Conservation (phyloP, 2,888 invertebrate genomes). For the Pemphredon lugubris region DNA sequence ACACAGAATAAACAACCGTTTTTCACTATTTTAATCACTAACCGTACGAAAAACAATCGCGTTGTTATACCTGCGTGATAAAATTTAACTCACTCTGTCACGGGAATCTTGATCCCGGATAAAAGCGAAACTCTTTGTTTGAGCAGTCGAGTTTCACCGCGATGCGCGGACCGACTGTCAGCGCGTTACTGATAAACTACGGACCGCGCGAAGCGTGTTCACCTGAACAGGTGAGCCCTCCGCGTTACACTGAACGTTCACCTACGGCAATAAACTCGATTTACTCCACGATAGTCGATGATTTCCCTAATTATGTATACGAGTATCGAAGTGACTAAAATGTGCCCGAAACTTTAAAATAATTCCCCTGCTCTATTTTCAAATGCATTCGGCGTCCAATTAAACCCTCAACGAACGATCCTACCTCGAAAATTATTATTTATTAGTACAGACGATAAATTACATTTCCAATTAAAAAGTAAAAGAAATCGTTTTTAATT, state of each 20-base stretch:
- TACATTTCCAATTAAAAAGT: too few relatives aligned
- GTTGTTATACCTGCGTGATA: too few relatives aligned
- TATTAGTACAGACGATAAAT: too few relatives aligned
- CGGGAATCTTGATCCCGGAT: background rate
- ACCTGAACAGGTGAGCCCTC: constrained; percentile 48
- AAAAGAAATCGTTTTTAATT: too few relatives aligned
- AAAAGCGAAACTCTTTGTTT: constrained; percentile 2
- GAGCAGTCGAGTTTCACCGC: background rate
- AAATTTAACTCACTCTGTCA: background rate
- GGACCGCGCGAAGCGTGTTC: constrained; percentile 32
- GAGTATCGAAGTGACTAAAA: background rate
- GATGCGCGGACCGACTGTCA: constrained; percentile 23
- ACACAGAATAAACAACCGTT: too few relatives aligned
- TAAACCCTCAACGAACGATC: too few relatives aligned
- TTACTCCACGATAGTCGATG: constrained; percentile 30
- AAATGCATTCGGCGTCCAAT: background rate
- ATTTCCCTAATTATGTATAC: constrained; percentile 16
- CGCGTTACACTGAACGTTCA: constrained; percentile 38
- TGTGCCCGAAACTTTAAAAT: background rate
- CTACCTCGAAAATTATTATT: too few relatives aligned
- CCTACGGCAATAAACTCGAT: constrained; percentile 38
- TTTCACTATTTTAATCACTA: too few relatives aligned
- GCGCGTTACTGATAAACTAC: constrained; percentile 45
- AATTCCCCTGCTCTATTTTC: background rate
- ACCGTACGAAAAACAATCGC: too few relatives aligned